Percentiles rank a stretch among this genome's conserved stretches.
Evolutionary conservation across 2,888 invertebrate species (phyloP).

Genomic region (Calliphora vomitoria): DNA sequence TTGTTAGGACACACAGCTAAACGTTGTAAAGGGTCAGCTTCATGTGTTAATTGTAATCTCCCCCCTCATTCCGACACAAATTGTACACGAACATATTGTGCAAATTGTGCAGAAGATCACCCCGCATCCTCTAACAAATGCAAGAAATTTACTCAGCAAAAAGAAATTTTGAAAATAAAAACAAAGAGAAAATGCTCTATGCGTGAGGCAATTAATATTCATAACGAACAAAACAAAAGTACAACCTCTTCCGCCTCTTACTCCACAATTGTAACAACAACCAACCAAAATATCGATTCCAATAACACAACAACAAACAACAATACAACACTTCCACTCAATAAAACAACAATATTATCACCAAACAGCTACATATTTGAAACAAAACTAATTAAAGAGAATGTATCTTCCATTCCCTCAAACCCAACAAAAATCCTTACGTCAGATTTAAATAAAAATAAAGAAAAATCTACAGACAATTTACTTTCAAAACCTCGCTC

Average conservation of each 20-base stretch:
- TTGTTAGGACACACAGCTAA: constrained; percentile 65
- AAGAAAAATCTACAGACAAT: too few species aligned
- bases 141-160: background rate
- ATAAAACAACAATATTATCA: too few species aligned
- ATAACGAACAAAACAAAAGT: background rate
- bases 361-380: background rate
- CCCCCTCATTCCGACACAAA: constrained; percentile 53
- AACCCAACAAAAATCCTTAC: too few species aligned
- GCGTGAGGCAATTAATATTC: background rate
- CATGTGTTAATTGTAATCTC: constrained; percentile 64
- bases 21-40: constrained; percentile 45
- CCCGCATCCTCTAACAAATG: background rate
- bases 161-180: background rate
- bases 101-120: constrained; percentile 27
- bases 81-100: constrained; percentile 59
- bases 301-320: background rate
- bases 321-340: background rate
- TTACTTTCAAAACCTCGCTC: background rate
- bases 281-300: background rate
- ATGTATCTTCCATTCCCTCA: too few species aligned
- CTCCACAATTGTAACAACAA: background rate
- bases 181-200: background rate
- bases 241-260: constrained; percentile 6
- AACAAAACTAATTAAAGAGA: too few species aligned
- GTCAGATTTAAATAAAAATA: too few species aligned